These are phyloP conservation scores for Girardia tigrina DNA, from an alignment of 2,888 invertebrate species.

Conservation along the genomic window DNA sequence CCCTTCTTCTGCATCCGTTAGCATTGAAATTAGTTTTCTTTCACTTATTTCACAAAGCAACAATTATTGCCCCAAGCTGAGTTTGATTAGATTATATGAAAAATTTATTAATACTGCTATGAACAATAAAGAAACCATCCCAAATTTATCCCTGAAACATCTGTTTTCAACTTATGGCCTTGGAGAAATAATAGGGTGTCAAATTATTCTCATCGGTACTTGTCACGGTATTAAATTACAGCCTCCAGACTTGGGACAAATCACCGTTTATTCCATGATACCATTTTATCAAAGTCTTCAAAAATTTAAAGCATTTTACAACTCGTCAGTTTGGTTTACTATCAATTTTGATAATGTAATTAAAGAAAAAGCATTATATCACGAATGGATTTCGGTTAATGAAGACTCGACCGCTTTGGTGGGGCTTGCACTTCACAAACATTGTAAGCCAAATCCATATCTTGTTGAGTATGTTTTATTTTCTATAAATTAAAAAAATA, in stretches of 20 bases:
- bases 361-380: not conserved
- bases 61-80: not conserved
- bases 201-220: not conserved
- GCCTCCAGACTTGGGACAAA: not conserved
- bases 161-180: not conserved
- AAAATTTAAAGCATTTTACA: not conserved
- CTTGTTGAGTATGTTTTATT: not conserved
- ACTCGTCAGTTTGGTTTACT: not conserved
- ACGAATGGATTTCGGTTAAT: not conserved
- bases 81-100: not conserved
- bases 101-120: not conserved
- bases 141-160: not conserved
- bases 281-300: conserved; percentile 1
- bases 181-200: not conserved
- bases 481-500: not conserved
- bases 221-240: not conserved
- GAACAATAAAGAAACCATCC: not conserved
- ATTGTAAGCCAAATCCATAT: not conserved
- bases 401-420: not conserved
- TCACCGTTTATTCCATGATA: not conserved
- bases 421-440: not conserved
- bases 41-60: not conserved
- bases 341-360: not conserved
- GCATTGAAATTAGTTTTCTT: not conserved
- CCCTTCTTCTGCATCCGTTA: not conserved